These are phyloP conservation scores for Cathartes aura DNA, from an alignment of 2,113 vertebrate genomes.

Conservation along the genomic window DNA sequence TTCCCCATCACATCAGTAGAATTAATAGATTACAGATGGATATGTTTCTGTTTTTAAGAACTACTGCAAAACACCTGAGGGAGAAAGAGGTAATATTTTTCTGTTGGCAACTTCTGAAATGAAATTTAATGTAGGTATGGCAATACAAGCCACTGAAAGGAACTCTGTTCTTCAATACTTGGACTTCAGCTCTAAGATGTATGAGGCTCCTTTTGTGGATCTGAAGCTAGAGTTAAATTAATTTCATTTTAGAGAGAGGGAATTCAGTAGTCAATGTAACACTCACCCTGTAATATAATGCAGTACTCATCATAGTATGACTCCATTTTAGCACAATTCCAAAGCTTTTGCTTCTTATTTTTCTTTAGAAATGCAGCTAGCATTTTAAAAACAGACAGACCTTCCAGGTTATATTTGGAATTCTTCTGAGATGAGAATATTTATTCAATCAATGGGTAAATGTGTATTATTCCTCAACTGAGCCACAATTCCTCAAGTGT, in stretches of 20 bases:
- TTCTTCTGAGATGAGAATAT: background rate
- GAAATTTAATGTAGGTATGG: background rate
- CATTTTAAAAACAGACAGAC: background rate
- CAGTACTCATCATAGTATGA: background rate
- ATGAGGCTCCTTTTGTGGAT: background rate
- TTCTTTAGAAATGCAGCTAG: background rate
- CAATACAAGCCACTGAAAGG: background rate
- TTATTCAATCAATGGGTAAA: background rate
- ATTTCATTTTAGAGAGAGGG: background rate
- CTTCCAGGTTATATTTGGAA: background rate
- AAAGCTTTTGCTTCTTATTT: background rate
- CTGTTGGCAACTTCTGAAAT: background rate
- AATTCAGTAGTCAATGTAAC: background rate
- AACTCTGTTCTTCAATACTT: background rate
- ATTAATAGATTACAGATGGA: conserved; percentile 20
- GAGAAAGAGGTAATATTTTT: background rate
- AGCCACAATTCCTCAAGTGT: background rate
- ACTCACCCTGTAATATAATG: background rate
- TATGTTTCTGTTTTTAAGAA: conserved; percentile 17
- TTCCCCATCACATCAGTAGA: background rate
- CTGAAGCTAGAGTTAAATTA: background rate
- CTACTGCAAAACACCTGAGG: background rate
- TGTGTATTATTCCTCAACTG: background rate
- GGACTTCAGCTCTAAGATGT: background rate
- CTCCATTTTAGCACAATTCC: background rate